Percentiles rank a stretch among this genome's conserved stretches.
Conservation (phyloP, 2,113 vertebrate species). For the Catharus bicknelli region DNA sequence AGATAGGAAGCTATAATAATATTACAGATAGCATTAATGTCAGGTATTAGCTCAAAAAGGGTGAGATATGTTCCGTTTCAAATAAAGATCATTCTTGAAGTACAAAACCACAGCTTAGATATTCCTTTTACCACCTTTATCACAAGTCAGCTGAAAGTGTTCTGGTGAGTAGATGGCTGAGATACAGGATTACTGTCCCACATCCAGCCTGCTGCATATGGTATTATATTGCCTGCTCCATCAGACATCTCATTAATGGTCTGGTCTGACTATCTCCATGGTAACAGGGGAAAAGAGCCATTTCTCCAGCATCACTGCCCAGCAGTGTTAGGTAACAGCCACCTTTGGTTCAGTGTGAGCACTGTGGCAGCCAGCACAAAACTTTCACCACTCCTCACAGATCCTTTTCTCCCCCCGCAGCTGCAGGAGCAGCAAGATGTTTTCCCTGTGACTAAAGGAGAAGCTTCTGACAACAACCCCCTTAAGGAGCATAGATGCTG, state of each 20-base stretch:
- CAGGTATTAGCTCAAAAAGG: not conserved
- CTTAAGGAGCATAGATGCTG: fast-evolving
- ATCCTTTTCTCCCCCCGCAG: not conserved
- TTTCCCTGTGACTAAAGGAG: not conserved
- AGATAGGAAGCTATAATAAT: not conserved
- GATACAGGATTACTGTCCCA: not conserved
- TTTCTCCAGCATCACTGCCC: not conserved
- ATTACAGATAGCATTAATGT: not conserved
- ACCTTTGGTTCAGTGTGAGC: not conserved
- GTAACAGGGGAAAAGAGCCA: not conserved
- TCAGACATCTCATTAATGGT: not conserved
- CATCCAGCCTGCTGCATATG: not conserved
- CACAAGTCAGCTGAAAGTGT: not conserved
- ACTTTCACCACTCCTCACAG: not conserved
- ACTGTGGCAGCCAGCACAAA: not conserved
- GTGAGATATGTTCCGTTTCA: not conserved
- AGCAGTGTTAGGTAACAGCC: not conserved
- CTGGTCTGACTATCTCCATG: conserved; percentile 30
- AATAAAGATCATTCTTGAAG: not conserved
- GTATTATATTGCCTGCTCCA: not conserved
- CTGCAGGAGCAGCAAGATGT: fast-evolving
- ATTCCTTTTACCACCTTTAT: not conserved
- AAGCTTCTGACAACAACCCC: not conserved
- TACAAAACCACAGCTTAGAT: not conserved
- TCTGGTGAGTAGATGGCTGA: not conserved